These are phyloP conservation scores for Euphonia xanthogaster DNA, from an alignment of 2,797 vertebrate genomes.

Conservation along the genomic window DNA sequence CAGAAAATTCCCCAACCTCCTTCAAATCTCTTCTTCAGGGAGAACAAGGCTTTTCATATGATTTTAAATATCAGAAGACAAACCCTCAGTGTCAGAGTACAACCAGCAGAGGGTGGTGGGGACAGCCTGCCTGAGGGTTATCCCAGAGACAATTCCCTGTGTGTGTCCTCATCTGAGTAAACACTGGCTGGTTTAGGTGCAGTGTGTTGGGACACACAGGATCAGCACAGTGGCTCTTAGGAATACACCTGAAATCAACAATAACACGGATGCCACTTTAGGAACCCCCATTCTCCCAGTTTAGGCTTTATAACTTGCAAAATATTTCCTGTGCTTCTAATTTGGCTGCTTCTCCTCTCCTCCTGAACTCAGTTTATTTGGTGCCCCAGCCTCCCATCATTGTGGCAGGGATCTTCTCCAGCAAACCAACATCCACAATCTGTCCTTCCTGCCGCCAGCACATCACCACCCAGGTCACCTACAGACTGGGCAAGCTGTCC, in stretches of 20 bases:
- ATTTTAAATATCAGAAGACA: not conserved
- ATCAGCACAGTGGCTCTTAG: not conserved
- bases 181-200: not conserved
- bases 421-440: conserved; percentile 75
- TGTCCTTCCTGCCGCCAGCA: conserved; percentile 84
- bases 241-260: not conserved
- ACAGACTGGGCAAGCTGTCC: conserved; percentile 81
- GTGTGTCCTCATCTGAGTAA: fast-evolving
- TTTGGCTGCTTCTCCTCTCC: not conserved
- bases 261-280: fast-evolving
- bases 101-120: not conserved
- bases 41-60: not conserved
- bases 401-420: conserved; percentile 65
- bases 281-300: not conserved
- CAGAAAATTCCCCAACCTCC: not conserved
- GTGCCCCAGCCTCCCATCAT: conserved; percentile 57
- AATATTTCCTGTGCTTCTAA: not conserved
- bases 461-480: conserved; percentile 82
- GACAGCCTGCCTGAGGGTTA: not conserved
- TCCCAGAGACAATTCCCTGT: not conserved
- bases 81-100: not conserved
- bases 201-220: not conserved
- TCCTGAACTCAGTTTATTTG: conserved; percentile 24
- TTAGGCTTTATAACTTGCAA: not conserved
- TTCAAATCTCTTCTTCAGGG: not conserved